Base-by-base conservation (phyloP, 2,113 vertebrate genomes). In the Triplophysa tibetana region DNA sequence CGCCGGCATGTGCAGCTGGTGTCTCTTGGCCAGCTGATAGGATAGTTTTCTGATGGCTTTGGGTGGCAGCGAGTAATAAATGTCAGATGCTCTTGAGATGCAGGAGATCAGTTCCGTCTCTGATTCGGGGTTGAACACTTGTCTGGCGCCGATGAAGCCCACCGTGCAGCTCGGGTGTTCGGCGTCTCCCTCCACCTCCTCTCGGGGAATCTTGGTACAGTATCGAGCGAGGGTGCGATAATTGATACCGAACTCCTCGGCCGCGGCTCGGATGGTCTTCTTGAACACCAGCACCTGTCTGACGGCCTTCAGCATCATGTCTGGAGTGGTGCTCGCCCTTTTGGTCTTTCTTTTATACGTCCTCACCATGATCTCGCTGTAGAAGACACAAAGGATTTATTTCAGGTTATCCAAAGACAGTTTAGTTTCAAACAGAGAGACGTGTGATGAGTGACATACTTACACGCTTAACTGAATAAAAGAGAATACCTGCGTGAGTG, bases 231-330 rank as follows among this genome's bases (percentile, higher is more conserved):
- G 75, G 1, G 75, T 82, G n/a, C 23, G 58, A 8, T 82, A 73
- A 24, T 77, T 77, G 19, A 81, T 81, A 19, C 56, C 62, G 26
- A 63, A 81, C 33, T 77, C 54, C 33, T 77, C 26, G 5, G 66
- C 80, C 11, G 74, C 62, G 0, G 41, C 50, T n/a, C 80, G 68
- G 8, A 82, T 77, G 56, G 24, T 68, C 16, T 70, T 70, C 26
- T 38, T 63, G 3, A 63, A 41, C 26, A 77, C 11, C 56, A 61
- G 68, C 65, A 81, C 80, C 43, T 77, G 65, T 8, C 80, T 48
- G 13, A 81, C 54, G 19, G 80, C 74, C 74, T 52, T 61, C 23
- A 77, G 66, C 80, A 81, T 77, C 5, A 38, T 48, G 26, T 64
- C 58, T 1, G 80, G 64, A 10, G 72, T 11, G 21, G 72, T 62